These are phyloP conservation scores for Centroberyx gerrardi DNA, from an alignment of 2,797 vertebrate species.

Conservation along the genomic window DNA sequence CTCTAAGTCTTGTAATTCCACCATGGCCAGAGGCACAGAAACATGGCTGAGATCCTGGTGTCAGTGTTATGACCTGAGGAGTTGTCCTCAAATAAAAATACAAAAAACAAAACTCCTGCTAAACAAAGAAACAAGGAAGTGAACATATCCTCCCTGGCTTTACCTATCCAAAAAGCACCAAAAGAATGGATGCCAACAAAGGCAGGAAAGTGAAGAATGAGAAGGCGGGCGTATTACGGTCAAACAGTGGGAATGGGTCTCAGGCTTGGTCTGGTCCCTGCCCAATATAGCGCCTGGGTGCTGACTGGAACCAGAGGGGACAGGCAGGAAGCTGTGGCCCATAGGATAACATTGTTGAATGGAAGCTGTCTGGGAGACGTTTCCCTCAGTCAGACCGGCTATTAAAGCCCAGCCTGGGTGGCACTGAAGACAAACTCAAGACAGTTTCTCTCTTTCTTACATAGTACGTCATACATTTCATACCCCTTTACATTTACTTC, in stretches of 20 bases:
- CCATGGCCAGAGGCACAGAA: conserved; percentile 3
- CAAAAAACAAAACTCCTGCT: conserved; percentile 43
- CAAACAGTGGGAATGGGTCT: conserved; percentile 73
- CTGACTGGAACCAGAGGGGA: conserved; percentile 74
- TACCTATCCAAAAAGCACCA: conserved; percentile 77
- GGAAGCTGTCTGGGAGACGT: conserved; percentile 74
- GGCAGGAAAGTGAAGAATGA: conserved; percentile 84
- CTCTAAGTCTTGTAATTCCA: conserved; percentile 44
- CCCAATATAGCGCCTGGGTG: conserved; percentile 82
- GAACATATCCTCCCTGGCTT: conserved; percentile 74
- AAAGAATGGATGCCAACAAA: conserved; percentile 82
- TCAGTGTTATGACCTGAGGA: conserved; percentile 53
- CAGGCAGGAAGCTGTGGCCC: conserved; percentile 82
- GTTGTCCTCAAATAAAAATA: conserved; percentile 34
- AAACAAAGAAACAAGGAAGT: conserved; percentile 83
- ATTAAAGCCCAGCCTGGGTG: conserved; percentile 75
- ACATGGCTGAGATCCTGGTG: conserved; percentile 40
- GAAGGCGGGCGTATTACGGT: conserved; percentile 67
- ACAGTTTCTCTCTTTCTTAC: conserved; percentile 53
- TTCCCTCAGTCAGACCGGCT: conserved; percentile 69
- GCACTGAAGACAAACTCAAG: conserved; percentile 55
- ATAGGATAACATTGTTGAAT: conserved; percentile 86
- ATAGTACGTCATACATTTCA: conserved; percentile 45
- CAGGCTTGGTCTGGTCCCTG: conserved; percentile 70
- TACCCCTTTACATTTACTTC: conserved; percentile 19